A percentile compares a stretch with the other conserved stretches of the same genome.
These are phyloP conservation scores for Ormyrus rosae DNA, from an alignment of 2,888 invertebrate genomes.

Conservation along the genomic window DNA sequence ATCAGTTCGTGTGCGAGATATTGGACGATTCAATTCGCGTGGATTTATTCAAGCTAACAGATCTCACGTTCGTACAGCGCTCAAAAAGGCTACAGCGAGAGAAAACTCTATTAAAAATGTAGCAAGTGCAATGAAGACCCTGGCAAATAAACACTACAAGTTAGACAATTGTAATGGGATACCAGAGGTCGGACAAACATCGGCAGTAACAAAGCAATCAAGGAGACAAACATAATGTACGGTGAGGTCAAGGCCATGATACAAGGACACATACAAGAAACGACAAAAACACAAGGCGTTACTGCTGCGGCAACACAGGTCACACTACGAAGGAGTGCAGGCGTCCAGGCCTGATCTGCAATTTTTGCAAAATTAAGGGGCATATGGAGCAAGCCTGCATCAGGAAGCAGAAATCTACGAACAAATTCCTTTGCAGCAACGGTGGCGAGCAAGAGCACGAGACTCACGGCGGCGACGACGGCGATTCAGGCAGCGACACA, in stretches of 20 bases:
- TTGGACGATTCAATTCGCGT: background rate
- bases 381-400: background rate
- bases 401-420: background rate
- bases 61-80: background rate
- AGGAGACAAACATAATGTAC: background rate
- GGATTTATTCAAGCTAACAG: background rate
- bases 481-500: background rate
- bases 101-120: background rate
- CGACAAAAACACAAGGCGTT: background rate
- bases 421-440: background rate
- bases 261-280: background rate
- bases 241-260: background rate
- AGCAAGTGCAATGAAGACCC: background rate
- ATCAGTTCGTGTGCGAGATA: background rate
- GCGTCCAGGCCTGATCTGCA: background rate
- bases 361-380: background rate
- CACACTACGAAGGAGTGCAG: conserved; percentile 8
- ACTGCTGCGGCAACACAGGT: background rate
- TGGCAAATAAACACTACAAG: background rate
- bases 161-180: background rate
- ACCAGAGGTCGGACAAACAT: background rate
- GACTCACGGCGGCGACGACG: background rate
- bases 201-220: background rate
- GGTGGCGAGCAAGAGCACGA: background rate
- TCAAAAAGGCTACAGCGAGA: background rate